These are phyloP conservation scores for Holocentrus rufus DNA, from an alignment of 2,797 vertebrate species.

Conservation along the genomic window DNA sequence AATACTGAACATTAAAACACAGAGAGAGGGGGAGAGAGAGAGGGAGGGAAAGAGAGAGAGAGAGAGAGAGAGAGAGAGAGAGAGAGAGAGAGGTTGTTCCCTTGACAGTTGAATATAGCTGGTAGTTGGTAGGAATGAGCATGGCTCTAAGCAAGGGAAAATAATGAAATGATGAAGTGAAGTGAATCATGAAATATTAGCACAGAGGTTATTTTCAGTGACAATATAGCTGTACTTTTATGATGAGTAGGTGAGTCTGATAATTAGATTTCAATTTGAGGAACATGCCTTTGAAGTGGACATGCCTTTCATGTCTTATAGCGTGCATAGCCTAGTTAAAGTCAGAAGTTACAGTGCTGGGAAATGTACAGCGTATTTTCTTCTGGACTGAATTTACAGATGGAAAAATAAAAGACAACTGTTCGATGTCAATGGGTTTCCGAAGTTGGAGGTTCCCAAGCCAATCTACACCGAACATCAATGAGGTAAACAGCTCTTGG, in stretches of 20 bases:
- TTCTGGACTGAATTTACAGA: conserved; percentile 42
- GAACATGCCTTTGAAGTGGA: conserved; percentile 51
- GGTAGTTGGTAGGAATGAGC: conserved; percentile 51
- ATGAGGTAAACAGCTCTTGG: conserved; percentile 63
- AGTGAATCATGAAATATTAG: conserved; percentile 65
- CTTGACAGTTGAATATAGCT: conserved; percentile 12
- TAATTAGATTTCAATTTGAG: conserved; percentile 52
- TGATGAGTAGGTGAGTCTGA: conserved; percentile 58
- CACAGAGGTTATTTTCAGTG: conserved; percentile 49
- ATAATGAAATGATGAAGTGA: conserved; percentile 54
- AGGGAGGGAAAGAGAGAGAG: conserved; percentile 9
- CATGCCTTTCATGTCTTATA: conserved; percentile 34
- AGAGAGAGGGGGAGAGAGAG: background rate
- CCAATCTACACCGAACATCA: conserved; percentile 58
- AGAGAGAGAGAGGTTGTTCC: conserved; percentile 27
- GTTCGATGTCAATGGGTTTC: conserved; percentile 54
- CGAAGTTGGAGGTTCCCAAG: conserved; percentile 51
- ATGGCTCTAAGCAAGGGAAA: conserved; percentile 46
- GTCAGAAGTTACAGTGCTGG: conserved; percentile 1
- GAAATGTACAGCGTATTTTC: conserved; percentile 14
- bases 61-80: conserved; percentile 19
- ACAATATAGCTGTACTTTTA: conserved; percentile 43
- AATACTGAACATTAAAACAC: background rate
- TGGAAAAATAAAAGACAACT: conserved; percentile 52
- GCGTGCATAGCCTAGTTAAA: conserved; percentile 14